A percentile compares a stretch with the other conserved stretches of the same genome.
Evolutionary conservation across 2,113 vertebrate species (phyloP).

Genomic region (Bungarus multicinctus): DNA sequence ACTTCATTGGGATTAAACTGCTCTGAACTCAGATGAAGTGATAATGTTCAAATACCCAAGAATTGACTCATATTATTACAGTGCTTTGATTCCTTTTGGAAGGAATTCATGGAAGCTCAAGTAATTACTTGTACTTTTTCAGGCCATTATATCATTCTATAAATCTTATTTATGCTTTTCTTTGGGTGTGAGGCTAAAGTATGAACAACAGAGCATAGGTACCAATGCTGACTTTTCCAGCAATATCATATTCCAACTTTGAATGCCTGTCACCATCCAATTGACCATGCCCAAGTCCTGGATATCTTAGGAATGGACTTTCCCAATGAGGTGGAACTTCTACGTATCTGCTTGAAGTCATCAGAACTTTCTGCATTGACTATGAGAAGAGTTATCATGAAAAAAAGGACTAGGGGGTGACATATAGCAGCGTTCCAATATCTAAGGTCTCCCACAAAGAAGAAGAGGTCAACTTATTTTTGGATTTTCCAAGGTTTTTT

Average conservation of each 20-base stretch:
- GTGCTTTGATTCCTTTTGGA: neutral
- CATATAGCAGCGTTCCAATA: too few species aligned
- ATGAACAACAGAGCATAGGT: neutral
- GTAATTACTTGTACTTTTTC: neutral
- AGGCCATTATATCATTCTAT: neutral
- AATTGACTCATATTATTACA: neutral
- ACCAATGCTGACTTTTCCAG: neutral
- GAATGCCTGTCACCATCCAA: neutral
- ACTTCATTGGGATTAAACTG: neutral
- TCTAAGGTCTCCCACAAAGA: too few species aligned
- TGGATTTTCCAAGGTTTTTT: neutral
- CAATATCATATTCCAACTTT: neutral
- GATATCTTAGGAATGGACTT: neutral
- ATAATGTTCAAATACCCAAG: neutral
- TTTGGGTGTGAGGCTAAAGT: neutral
- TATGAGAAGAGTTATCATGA: neutral
- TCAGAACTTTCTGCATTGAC: neutral
- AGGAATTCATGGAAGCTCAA: neutral
- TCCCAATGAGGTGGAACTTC: neutral
- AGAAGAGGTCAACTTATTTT: too few species aligned
- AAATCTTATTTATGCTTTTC: neutral
- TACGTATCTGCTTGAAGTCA: neutral
- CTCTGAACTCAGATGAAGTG: neutral
- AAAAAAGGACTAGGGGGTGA: too few species aligned
- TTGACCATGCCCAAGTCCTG: neutral